These are phyloP conservation scores for Trichonephila clavipes DNA, from an alignment of 1,140 invertebrate species.

Conservation along the genomic window DNA sequence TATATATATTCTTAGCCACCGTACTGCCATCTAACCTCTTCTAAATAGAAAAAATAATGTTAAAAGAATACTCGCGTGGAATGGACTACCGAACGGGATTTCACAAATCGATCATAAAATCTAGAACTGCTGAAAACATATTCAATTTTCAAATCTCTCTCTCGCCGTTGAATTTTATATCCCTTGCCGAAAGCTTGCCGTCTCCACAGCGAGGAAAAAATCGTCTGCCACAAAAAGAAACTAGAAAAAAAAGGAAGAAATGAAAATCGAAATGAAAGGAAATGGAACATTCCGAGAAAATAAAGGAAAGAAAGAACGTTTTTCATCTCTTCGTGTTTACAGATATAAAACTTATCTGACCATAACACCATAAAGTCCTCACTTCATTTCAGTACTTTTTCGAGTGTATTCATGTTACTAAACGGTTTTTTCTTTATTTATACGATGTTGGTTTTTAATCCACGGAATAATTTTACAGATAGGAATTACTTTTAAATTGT, in stretches of 20 bases:
- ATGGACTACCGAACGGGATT: conserved; percentile 7
- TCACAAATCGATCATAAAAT: conserved; percentile 34
- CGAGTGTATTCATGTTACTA: background rate
- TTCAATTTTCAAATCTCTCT: conserved; percentile 32
- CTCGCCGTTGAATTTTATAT: conserved; percentile 31
- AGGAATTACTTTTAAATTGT: background rate
- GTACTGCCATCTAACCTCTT: background rate
- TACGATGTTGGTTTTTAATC: no score
- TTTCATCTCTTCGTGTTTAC: conserved; percentile 7
- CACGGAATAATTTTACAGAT: background rate
- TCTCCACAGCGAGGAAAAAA: conserved; percentile 11
- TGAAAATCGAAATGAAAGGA: conserved; percentile 33
- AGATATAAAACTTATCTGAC: conserved; percentile 30
- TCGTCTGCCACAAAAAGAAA: background rate
- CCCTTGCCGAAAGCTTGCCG: conserved; percentile 10
- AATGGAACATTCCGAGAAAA: conserved; percentile 21
- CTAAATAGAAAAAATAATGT: conserved; percentile 18
- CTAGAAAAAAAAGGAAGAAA: background rate
- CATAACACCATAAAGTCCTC: conserved; percentile 4
- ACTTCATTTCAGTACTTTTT: background rate
- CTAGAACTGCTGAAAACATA: conserved; percentile 34
- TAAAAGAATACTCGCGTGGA: conserved; percentile 37
- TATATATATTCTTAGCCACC: background rate
- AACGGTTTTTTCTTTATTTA: background rate
- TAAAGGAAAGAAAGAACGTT: conserved; percentile 1